These are phyloP conservation scores for Brachionus paranguensis DNA, from an alignment of 1,140 invertebrate genomes.

Conservation along the genomic window DNA sequence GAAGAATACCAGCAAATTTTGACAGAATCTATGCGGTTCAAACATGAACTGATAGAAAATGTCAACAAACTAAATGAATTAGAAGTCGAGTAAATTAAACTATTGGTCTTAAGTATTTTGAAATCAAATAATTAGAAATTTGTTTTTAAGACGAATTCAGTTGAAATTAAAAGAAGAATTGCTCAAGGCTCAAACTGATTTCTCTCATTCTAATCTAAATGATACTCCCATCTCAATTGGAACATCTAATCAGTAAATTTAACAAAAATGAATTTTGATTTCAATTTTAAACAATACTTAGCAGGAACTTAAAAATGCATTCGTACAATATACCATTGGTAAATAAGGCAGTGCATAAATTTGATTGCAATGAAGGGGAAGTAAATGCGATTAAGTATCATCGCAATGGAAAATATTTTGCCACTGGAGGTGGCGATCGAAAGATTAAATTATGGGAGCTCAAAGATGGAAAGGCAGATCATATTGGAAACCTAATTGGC, in stretches of 20 bases:
- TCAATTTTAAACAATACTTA: constrained; percentile 46
- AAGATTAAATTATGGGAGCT: constrained; percentile 95
- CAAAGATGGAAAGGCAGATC: constrained; percentile 71
- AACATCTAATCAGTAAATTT: not conserved
- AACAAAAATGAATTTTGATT: constrained; percentile 7
- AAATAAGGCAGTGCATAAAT: not conserved
- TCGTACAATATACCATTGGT: not conserved
- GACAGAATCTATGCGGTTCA: constrained; percentile 78
- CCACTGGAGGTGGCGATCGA: constrained; percentile 84
- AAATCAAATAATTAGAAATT: not conserved
- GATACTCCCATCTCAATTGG: constrained; percentile 41
- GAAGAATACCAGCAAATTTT: constrained; percentile 81
- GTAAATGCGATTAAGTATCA: constrained; percentile 88
- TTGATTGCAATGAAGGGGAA: constrained; percentile 92
- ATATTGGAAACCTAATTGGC: constrained; percentile 71
- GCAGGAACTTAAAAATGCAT: not conserved
- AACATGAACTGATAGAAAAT: constrained; percentile 79
- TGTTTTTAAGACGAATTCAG: not conserved
- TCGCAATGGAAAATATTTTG: constrained; percentile 69
- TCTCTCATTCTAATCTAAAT: constrained; percentile 42
- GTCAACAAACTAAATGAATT: constrained; percentile 51
- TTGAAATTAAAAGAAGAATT: constrained; percentile 36
- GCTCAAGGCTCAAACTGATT: constrained; percentile 6
- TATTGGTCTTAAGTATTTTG: not conserved
- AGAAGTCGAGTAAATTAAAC: constrained; percentile 41